Evolutionary conservation across 2,888 invertebrate species (phyloP), one percentile per base, ranked within the genome.

Genomic region (Plutella xylostella): DNA sequence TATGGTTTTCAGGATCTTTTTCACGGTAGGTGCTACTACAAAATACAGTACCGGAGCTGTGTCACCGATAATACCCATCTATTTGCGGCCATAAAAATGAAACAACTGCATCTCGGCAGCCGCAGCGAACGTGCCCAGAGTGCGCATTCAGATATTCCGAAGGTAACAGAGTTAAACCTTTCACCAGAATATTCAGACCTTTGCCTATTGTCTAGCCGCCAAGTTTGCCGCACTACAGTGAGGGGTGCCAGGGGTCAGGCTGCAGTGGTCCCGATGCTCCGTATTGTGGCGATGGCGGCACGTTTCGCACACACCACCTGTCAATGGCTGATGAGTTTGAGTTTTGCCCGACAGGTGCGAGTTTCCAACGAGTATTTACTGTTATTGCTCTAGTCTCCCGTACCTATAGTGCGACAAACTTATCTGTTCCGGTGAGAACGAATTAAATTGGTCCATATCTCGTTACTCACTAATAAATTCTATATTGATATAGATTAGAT

Each of bases 231-330:
- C 20, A 20, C 12, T 3, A n/a, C n/a, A 19, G 6, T 12, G 30
- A n/a, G 20, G 20, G 43, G 45, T 45, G 40, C n/a, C 15, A 5
- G 19, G 14, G 31, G 31, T 31, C 31, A 14, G n/a, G 31, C 12
- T 6, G 19, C 6, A 48, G 11, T 51, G 48, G 50, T 50, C 40
- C 43, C 39, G 38, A 42, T 45, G 43, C 35, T 46, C n/a, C 47
- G 49, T 33, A 47, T 46, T 49, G 51, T 43, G 51, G 48, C 19
- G 45, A 34, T 34, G 14, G 34, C 41, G 28, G 54, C 58, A 58
- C 58, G 57, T 58, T 55, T 55, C 15, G 52, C 52, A 54, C 42
- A 57, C 55, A 53, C 18, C 42, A 40, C 46, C 44, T 42, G 43
- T 42, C 45, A 42, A 39, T 48, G 47, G 48, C 15, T 42, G 51